Evolutionary conservation across 2,888 invertebrate species (phyloP), one percentile per base, ranked within the genome.

Genomic region (Spialia ferax): DNA sequence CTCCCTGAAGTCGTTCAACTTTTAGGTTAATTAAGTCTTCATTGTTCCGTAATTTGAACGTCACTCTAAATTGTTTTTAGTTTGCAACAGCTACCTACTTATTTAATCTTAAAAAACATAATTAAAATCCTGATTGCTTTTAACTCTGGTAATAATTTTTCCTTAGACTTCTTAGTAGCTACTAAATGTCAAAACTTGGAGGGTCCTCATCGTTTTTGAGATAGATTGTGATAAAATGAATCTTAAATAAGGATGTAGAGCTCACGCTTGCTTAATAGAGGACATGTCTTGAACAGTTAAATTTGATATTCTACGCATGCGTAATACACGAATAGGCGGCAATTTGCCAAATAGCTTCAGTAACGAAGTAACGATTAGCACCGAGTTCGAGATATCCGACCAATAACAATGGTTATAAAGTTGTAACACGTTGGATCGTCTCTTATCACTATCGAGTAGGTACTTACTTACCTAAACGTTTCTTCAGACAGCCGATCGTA

Each of bases 11-110:
- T 70, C 73, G 69, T 73, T 75, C 69, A 72, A 74, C 71, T 66
- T 75, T 71, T 66, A 63, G 68, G 69, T 75, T 74, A 75, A 76
- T 76, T 73, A 75, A 69, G 66, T 70, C 72, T 73, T 68, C 69
- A 71, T 74, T 72, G 74, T 69, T 71, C 69, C 65, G 56, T 67
- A 69, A 72, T 71, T 69, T 70, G 72, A 71, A 61, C 67, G 69
- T 68, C 69, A 70, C 57, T 66, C 45, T 18, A 10, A 15, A 45
- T 20, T 45, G 20, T 18, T 48, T 65, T 18, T 63, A 69, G 61
- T 55, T 61, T 60, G 60, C 38, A n/a, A 52, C 22, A 11, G 52
- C 52, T 32, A 45, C 60, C 52, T 32, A 45, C 60, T 42, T 32
- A 45, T 54, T 60, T 54, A 6, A 45, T 45, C n/a, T 29, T 22